Evolutionary conservation across 2,797 vertebrate species (phyloP).

Genomic region (Neopelma chrysocephalum): DNA sequence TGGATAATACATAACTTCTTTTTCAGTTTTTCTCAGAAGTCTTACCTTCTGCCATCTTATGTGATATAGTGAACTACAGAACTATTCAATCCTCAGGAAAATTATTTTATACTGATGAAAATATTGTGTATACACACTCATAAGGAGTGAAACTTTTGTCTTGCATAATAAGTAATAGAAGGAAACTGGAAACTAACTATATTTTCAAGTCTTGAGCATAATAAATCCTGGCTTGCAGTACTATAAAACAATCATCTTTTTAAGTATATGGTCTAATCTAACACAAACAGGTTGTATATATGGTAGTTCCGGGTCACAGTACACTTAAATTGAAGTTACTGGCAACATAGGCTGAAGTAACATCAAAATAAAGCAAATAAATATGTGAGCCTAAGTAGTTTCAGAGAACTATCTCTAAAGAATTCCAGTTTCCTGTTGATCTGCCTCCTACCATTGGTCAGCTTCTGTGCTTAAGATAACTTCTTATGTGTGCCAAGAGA

Average conservation of each 20-base stretch:
- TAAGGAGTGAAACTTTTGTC: background rate
- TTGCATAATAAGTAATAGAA: background rate
- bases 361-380: conserved; percentile 31
- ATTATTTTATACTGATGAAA: background rate
- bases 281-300: background rate
- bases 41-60: background rate
- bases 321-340: background rate
- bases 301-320: background rate
- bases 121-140: background rate
- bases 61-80: background rate
- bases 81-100: background rate
- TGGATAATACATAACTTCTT: background rate
- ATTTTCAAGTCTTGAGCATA: background rate
- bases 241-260: background rate
- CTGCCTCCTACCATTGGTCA: background rate
- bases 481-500: background rate
- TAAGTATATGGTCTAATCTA: background rate
- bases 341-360: background rate
- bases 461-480: background rate
- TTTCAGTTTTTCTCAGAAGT: background rate
- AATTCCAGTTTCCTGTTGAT: conserved; percentile 1
- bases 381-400: background rate
- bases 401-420: background rate
- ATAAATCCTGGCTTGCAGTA: background rate
- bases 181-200: background rate